These are phyloP conservation scores for Philotrypesis tridentata DNA, from an alignment of 1,140 invertebrate species.

Conservation along the genomic window DNA sequence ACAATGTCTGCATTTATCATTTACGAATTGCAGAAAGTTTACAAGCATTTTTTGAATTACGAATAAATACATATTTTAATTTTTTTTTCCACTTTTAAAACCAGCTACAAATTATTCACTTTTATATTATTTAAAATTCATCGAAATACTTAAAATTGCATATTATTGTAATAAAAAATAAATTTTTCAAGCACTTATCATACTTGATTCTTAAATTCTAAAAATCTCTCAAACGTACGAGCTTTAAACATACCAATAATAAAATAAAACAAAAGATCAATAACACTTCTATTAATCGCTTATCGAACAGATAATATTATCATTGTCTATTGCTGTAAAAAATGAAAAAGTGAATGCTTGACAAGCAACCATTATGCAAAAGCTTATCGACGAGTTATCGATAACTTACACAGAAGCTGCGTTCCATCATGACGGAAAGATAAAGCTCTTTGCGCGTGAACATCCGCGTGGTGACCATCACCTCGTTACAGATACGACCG, in stretches of 20 bases:
- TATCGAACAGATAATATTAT: neutral
- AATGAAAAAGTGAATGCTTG: neutral
- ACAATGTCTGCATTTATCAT: too few species aligned
- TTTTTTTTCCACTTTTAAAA: too few species aligned
- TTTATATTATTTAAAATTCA: too few species aligned
- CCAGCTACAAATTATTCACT: too few species aligned
- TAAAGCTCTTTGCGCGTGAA: slow-evolving; percentile 97
- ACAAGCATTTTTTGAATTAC: neutral
- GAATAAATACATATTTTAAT: too few species aligned
- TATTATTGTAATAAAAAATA: too few species aligned
- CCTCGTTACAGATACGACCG: slow-evolving; percentile 93
- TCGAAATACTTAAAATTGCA: too few species aligned
- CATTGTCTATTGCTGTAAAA: neutral
- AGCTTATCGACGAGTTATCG: neutral
- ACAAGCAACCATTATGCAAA: neutral
- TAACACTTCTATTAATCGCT: neutral
- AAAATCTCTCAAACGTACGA: neutral
- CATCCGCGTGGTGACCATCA: slow-evolving; percentile 96
- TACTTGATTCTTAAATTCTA: too few species aligned
- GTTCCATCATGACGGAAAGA: slow-evolving; percentile 97
- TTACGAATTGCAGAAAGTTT: too few species aligned
- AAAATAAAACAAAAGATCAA: neutral
- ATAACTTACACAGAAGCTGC: slow-evolving; percentile 80
- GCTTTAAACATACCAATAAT: neutral
- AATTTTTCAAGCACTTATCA: too few species aligned